A percentile compares a stretch with the other conserved stretches of the same genome.
phyloP scores from a whole-genome alignment of 2,888 invertebrate species.

The Mimas tiliae region DNA sequence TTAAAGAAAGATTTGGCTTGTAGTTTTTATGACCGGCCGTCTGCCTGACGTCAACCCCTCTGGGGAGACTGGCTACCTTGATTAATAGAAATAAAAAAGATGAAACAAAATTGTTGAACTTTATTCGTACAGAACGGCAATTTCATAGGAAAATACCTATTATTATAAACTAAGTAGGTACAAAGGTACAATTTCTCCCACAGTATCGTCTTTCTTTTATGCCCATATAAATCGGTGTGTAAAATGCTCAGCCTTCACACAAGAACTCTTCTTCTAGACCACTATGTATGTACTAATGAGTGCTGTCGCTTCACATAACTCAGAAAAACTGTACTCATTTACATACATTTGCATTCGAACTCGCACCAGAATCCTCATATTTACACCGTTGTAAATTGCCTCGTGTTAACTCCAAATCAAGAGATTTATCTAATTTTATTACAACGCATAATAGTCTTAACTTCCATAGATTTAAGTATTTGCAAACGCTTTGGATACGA shows the following conservation, averaged over 20 bases:
- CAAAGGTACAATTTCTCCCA: not conserved
- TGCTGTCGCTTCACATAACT: slow-evolving; percentile 15
- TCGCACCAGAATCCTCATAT: not conserved
- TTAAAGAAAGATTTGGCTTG: no score
- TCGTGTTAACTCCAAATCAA: not conserved
- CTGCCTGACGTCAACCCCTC: no score
- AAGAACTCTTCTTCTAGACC: not conserved
- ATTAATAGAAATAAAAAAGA: no score
- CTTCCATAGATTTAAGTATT: not conserved
- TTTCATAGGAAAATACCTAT: no score
- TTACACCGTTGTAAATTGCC: slow-evolving; percentile 4
- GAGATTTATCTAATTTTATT: not conserved
- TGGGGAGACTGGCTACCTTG: no score
- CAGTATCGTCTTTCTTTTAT: not conserved
- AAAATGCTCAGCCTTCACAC: not conserved
- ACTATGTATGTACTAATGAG: slow-evolving; percentile 19
- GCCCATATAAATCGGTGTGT: slow-evolving; percentile 10
- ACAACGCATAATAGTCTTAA: not conserved
- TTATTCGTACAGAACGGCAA: no score
- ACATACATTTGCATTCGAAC: slow-evolving; percentile 14
- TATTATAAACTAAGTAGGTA: no score
- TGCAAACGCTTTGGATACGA: no score
- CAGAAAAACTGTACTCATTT: slow-evolving; percentile 25
- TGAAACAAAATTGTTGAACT: no score
- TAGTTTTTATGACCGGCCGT: no score